Evolutionary conservation across 1,140 invertebrate species (phyloP).

Genomic region (Eubasilissa regina): DNA sequence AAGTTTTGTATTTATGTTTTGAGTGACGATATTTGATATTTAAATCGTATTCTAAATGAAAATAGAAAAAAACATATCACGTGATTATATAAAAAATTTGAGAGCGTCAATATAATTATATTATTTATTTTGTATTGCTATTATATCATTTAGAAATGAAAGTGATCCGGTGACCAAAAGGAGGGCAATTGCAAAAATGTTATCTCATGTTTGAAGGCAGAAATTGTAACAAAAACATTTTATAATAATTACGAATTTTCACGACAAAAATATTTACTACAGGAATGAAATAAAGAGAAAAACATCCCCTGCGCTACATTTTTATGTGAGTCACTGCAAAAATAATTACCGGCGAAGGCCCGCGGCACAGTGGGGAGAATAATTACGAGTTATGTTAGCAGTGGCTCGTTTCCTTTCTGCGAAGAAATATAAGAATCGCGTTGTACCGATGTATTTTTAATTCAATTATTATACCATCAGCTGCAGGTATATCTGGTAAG

Average conservation of each 20-base stretch:
- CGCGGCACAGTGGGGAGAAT: not conserved
- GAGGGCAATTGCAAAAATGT: too few relatives aligned
- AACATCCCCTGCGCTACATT: not conserved
- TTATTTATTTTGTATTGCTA: too few relatives aligned
- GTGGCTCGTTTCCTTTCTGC: not conserved
- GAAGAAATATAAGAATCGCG: not conserved
- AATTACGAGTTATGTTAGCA: slow-evolving; percentile 12
- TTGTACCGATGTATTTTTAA: slow-evolving; percentile 10
- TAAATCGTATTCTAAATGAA: too few relatives aligned
- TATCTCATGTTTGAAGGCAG: not conserved
- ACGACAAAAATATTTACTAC: not conserved
- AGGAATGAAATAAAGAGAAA: not conserved
- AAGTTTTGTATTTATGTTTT: too few relatives aligned
- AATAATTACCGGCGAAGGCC: not conserved
- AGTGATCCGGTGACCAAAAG: too few relatives aligned
- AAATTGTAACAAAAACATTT: not conserved
- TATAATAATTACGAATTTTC: not conserved
- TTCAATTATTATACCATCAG: not conserved
- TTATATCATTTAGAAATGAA: too few relatives aligned
- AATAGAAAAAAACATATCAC: too few relatives aligned
- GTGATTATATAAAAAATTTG: too few relatives aligned
- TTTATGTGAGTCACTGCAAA: not conserved
- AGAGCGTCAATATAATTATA: too few relatives aligned
- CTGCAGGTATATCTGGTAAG: too few relatives aligned
- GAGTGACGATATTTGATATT: too few relatives aligned